Conservation (phyloP, 2,113 vertebrate species). For the Seriola rivoliana region DNA sequence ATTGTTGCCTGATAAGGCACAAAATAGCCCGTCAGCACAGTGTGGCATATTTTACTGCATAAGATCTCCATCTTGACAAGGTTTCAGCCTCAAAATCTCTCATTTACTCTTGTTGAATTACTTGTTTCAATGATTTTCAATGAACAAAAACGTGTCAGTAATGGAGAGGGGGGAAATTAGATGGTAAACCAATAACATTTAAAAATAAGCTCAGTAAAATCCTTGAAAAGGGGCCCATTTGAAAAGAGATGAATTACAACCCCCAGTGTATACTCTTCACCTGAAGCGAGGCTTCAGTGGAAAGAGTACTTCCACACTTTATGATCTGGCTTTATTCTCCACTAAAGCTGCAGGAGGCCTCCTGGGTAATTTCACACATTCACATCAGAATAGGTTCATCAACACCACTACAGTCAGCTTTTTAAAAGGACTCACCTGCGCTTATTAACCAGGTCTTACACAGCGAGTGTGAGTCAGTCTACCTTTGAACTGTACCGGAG, state of each 20-base stretch:
- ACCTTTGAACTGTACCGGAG: constrained; percentile 13
- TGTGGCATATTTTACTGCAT: constrained; percentile 1
- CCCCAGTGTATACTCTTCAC: neutral
- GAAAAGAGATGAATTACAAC: constrained; percentile 17
- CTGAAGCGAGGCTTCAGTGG: constrained; percentile 2
- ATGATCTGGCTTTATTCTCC: constrained; percentile 29
- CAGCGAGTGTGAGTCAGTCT: constrained; percentile 6
- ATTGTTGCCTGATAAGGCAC: constrained; percentile 55
- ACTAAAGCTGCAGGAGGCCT: constrained; percentile 17
- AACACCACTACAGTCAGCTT: neutral
- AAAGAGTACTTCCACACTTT: constrained; percentile 19
- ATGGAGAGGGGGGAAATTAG: neutral
- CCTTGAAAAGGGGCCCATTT: constrained; percentile 17
- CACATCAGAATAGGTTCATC: constrained; percentile 46
- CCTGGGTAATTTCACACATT: constrained; percentile 34
- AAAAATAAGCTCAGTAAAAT: constrained; percentile 9
- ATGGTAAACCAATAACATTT: neutral
- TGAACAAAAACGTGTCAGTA: neutral
- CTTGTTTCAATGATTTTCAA: neutral
- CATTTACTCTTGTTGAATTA: neutral
- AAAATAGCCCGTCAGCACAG: constrained; percentile 61
- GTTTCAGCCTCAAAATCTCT: neutral
- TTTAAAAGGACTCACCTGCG: constrained; percentile 29
- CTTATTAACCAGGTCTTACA: constrained; percentile 27
- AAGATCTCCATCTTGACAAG: constrained; percentile 26